Evolutionary conservation across 30 jellyfish, hydroid and myxozoan genomes (phyloP).

Genomic region (Rhopilema esculentum): DNA sequence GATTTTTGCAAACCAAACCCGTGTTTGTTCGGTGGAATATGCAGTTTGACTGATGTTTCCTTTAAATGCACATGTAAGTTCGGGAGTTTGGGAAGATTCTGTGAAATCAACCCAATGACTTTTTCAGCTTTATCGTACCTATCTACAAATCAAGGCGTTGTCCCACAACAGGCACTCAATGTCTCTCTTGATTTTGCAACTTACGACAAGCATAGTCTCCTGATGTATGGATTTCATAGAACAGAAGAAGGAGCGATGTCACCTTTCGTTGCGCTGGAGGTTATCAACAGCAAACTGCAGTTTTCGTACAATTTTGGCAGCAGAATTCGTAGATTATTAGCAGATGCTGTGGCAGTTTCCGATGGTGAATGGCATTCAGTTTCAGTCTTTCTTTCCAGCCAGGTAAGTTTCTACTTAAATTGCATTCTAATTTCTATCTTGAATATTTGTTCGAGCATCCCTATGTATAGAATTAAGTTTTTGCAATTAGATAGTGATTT

Average conservation of each 20-base stretch:
- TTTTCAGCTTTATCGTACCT: slow-evolving; percentile 49
- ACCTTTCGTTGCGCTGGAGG: slow-evolving; percentile 59
- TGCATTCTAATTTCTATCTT: not conserved
- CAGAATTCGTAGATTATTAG: slow-evolving; percentile 15
- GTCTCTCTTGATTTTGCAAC: slow-evolving; percentile 55
- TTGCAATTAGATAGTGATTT: too few relatives aligned
- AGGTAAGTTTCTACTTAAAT: slow-evolving; percentile 45
- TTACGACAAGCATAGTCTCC: slow-evolving; percentile 48
- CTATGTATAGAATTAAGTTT: too few relatives aligned
- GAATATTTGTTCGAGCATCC: too few relatives aligned
- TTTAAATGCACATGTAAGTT: slow-evolving; percentile 66
- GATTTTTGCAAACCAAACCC: slow-evolving; percentile 76
- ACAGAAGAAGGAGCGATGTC: slow-evolving; percentile 22
- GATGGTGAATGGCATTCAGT: slow-evolving; percentile 73
- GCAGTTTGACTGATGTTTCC: slow-evolving; percentile 37
- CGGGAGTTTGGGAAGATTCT: slow-evolving; percentile 60
- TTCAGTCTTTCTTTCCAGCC: slow-evolving; percentile 30
- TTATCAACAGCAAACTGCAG: slow-evolving; percentile 14
- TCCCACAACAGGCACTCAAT: slow-evolving; percentile 31
- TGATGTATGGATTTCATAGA: slow-evolving; percentile 56
- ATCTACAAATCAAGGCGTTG: not conserved
- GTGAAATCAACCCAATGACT: slow-evolving; percentile 77
- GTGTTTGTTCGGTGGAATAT: slow-evolving; percentile 62
- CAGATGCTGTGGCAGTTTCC: slow-evolving; percentile 30
- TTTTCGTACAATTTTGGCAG: slow-evolving; percentile 55